Evolutionary conservation across 2,888 invertebrate genomes (phyloP), one percentile per base, ranked within the genome.

Genomic region (Epinotia ramella): DNA sequence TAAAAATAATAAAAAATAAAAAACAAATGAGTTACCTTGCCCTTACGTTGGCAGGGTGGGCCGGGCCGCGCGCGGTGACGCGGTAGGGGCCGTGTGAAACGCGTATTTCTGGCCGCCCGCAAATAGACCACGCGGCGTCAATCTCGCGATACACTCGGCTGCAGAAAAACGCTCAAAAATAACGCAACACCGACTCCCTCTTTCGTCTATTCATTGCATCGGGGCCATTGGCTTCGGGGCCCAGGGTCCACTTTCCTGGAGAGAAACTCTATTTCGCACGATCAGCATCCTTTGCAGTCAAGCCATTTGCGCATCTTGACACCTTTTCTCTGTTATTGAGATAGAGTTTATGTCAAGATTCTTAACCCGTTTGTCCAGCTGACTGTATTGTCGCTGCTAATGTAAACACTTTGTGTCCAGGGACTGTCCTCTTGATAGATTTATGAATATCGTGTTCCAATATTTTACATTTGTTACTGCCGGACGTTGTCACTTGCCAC

Each of bases 61-160:
- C 68, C 70, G 80, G 53, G 78, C 68, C 70, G 73, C 46, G 68
- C 77, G 70, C 73, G 56, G 63, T 77, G 75, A 79, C 78, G 77
- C 77, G 65, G 73, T 75, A 78, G 83, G 73, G 84, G 88, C 86
- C 88, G 89, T 89, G 89, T 88, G 88, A 81, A 88, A 89, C 81
- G 79, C 84, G 86, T 89, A 89, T 89, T 89, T 89, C 84, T 84
- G 85, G 86, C 77, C 81, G 80, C 77, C 78, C 86, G 80, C 83
- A 87, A 89, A 89, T 90, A 89, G 87, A 59, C 49, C 65, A 6
- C 53, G 65, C 64, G 69, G 56, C 69, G 76, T 53, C 77, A 78
- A 75, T 82, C 83, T 82, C 78, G 78, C 20, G 11, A n/a, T 75
- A 77, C 78, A 79, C 79, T 76, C 78, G 1, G 7, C 53, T n/a